Evolutionary conservation across 2,797 vertebrate genomes (phyloP), one percentile per base, ranked within the genome.

Genomic region (Trichosurus vulpecula): DNA sequence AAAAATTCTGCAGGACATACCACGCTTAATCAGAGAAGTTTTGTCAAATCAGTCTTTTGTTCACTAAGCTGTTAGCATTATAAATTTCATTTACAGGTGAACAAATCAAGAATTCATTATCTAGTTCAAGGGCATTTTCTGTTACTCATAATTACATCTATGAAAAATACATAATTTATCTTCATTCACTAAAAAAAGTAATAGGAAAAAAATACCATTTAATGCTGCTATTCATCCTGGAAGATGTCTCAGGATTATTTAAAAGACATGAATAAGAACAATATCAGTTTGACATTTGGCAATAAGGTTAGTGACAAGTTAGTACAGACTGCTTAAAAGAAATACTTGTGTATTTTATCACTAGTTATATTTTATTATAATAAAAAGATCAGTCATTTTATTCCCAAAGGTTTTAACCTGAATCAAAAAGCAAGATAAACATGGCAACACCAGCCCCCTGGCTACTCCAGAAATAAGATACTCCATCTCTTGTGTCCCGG

Each of bases 171-270:
- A 27, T 55, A 66, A 19, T 91, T 74, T 94, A 35, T 94, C 92
- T 58, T 52, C 55, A 54, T 92, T 92, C 52, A 95, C 92, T 94
- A 93, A 31, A 96, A 95, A 31, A 94, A 51, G 47, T 27, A 96
- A 92, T 90, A 91, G 4, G 12, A 30, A 87, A 58, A 93, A 93
- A 93, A 92, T 92, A 6, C 52, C 93, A 52, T 51, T 92, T n/a
- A 52, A 53, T 61, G 54, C 2, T 41, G 54, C 47, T 53, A 51
- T 92, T 52, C 54, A 81, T 61, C 27, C 90, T 52, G 90, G 74
- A 35, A 91, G 41, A 92, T 89, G 52, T 1, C 35, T 94, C 25
- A 91, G 47, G 74, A 92, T 31, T 89, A 91, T 91, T 51, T 61
- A 90, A 41, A 93, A 92, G 11, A 9, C 58, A 90, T 53, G 27